Evolutionary conservation across 1,140 invertebrate genomes (phyloP).

Genomic region (Sitophilus oryzae): DNA sequence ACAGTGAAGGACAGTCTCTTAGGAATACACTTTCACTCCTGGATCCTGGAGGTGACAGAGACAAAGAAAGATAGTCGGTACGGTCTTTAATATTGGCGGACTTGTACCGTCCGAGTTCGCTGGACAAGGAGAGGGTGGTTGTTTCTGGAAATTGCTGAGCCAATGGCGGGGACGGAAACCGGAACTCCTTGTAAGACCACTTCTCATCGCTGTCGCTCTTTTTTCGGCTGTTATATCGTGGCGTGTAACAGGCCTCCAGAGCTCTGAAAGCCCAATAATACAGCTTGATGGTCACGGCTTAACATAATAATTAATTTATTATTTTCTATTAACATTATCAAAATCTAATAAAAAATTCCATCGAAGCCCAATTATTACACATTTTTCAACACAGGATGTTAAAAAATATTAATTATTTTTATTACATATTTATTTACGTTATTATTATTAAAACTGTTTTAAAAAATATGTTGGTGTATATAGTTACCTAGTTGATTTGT

Average conservation of each 20-base stretch:
- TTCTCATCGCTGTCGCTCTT: slow-evolving; percentile 17
- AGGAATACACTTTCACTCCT: slow-evolving; percentile 14
- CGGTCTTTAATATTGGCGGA: slow-evolving; percentile 18
- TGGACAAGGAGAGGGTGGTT: slow-evolving; percentile 1
- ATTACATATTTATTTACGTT: no score
- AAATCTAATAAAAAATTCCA: no score
- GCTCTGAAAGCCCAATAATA: slow-evolving; percentile 1
- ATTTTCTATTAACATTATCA: no score
- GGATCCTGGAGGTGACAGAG: slow-evolving; percentile 27
- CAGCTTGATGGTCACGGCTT: background rate
- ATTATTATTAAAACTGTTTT: no score
- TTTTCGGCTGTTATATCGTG: slow-evolving; percentile 11
- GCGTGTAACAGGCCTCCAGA: slow-evolving; percentile 5
- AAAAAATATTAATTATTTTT: no score
- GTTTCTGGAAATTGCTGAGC: slow-evolving; percentile 3
- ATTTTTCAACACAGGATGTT: no score
- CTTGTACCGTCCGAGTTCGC: slow-evolving; percentile 12
- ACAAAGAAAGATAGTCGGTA: slow-evolving; percentile 30
- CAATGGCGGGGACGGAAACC: slow-evolving; percentile 6
- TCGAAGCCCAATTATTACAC: no score
- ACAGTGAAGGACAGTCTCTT: slow-evolving; percentile 26
- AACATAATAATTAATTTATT: background rate
- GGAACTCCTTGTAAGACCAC: slow-evolving; percentile 15
- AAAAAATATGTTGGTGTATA: no score
- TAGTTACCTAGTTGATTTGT: no score